Conservation (phyloP, 2,797 vertebrate genomes). For the Spea hammondii region DNA sequence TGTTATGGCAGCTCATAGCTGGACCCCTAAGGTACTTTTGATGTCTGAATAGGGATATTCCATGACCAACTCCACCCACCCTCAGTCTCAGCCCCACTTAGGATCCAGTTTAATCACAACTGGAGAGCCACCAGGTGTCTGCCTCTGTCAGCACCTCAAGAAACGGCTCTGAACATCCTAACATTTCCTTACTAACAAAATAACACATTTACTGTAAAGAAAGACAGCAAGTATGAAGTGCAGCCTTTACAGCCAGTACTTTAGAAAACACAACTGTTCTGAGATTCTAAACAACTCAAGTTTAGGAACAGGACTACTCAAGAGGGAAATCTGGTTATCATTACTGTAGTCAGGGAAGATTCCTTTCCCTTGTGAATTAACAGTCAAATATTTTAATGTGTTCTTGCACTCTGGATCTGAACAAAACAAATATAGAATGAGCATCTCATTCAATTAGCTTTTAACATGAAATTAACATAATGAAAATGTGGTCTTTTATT, state of each 20-base stretch:
- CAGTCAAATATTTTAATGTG: conserved; percentile 15
- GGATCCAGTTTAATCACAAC: too few species aligned
- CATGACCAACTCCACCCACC: too few species aligned
- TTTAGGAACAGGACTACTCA: conserved; percentile 4
- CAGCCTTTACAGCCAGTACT: background rate
- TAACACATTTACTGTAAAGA: too few species aligned
- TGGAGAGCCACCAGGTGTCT: too few species aligned
- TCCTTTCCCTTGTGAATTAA: conserved; percentile 15
- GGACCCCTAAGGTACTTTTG: too few species aligned
- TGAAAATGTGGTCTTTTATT: background rate
- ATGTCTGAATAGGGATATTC: too few species aligned
- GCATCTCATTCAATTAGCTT: background rate
- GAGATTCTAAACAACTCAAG: background rate
- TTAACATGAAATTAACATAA: background rate
- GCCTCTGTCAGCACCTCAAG: too few species aligned
- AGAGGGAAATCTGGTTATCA: conserved; percentile 17
- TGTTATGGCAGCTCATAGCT: too few species aligned
- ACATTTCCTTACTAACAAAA: too few species aligned
- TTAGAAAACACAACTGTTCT: conserved; percentile 6
- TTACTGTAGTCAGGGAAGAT: conserved; percentile 21
- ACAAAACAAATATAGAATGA: conserved; percentile 1
- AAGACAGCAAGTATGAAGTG: background rate
- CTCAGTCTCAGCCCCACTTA: too few species aligned
- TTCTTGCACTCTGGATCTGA: conserved; percentile 1
- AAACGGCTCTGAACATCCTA: too few species aligned